A percentile compares a stretch with the other conserved stretches of the same genome.
These are phyloP conservation scores for Nematolebias whitei DNA, from an alignment of 2,113 vertebrate genomes.

Conservation along the genomic window DNA sequence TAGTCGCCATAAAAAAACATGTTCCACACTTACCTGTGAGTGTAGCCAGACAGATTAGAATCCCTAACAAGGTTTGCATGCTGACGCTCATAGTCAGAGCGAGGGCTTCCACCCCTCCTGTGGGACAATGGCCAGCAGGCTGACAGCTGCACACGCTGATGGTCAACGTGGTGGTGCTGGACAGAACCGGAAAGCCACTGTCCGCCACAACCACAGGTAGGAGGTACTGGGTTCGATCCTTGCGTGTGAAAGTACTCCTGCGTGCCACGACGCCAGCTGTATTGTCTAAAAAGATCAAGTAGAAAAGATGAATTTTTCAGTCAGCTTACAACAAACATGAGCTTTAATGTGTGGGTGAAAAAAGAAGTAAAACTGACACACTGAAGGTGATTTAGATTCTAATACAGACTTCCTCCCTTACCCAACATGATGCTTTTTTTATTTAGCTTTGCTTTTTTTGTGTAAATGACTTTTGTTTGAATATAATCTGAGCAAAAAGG, in stretches of 20 bases:
- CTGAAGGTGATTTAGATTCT: slow-evolving; percentile 42
- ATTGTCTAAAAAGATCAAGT: slow-evolving; percentile 82
- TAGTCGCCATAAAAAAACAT: background rate
- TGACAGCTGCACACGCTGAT: slow-evolving; percentile 88
- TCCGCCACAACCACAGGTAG: slow-evolving; percentile 87
- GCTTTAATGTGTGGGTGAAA: background rate
- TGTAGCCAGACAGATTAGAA: slow-evolving; percentile 80
- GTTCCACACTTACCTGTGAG: slow-evolving; percentile 83
- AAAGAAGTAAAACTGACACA: slow-evolving; percentile 12
- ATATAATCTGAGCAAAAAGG: no score
- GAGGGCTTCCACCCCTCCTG: slow-evolving; percentile 78
- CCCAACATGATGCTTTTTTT: no score
- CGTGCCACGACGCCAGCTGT: slow-evolving; percentile 87
- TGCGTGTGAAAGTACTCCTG: slow-evolving; percentile 83
- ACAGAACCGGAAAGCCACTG: slow-evolving; percentile 85
- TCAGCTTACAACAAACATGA: slow-evolving; percentile 3
- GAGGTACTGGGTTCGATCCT: slow-evolving; percentile 82
- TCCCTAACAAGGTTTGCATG: slow-evolving; percentile 81
- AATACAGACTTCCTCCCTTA: slow-evolving; percentile 15
- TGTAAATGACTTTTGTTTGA: no score
- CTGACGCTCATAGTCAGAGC: slow-evolving; percentile 82
- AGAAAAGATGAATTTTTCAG: slow-evolving; percentile 7
- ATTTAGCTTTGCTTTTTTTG: no score
- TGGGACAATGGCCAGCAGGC: slow-evolving; percentile 69
- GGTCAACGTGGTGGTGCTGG: slow-evolving; percentile 89